Conservation (phyloP, 2,888 invertebrate species). For the Litoditis marina region DNA sequence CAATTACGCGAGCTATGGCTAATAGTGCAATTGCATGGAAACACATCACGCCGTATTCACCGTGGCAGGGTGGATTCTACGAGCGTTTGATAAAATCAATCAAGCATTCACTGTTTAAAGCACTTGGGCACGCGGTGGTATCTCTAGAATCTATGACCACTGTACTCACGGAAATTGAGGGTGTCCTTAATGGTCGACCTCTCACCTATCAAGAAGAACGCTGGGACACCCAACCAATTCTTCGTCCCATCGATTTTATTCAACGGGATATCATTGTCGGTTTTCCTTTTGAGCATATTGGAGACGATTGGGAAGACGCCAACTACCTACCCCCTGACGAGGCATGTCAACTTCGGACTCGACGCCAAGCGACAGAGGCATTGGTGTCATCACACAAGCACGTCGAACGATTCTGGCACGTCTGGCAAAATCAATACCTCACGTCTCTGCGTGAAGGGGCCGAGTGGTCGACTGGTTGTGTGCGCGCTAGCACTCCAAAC, state of each 20-base stretch:
- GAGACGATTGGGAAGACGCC: not conserved
- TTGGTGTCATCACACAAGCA: constrained; percentile 12
- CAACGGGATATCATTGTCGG: constrained; percentile 1
- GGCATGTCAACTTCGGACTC: constrained; percentile 1
- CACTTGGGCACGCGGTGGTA: constrained; percentile 1
- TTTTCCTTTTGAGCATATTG: not conserved
- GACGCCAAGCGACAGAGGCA: constrained; percentile 9
- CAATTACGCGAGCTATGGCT: no score
- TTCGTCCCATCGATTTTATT: constrained; percentile 25
- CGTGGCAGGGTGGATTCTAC: constrained; percentile 20
- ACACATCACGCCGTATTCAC: constrained; percentile 16
- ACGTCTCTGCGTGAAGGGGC: constrained; percentile 14
- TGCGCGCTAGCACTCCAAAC: no score
- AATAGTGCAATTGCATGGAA: constrained; percentile 1
- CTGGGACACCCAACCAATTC: not conserved
- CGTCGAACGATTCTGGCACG: constrained; percentile 12
- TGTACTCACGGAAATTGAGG: constrained; percentile 10
- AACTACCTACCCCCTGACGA: constrained; percentile 21
- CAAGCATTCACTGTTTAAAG: constrained; percentile 8
- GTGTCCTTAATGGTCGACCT: constrained; percentile 18
- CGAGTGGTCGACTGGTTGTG: no score
- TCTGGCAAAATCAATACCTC: constrained; percentile 15
- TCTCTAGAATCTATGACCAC: constrained; percentile 1
- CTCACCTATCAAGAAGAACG: constrained; percentile 16
- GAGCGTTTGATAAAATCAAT: constrained; percentile 12